Percentiles rank a stretch among this genome's conserved stretches.
Conservation (phyloP, 2,113 vertebrate genomes). For the Melospiza melodia region DNA sequence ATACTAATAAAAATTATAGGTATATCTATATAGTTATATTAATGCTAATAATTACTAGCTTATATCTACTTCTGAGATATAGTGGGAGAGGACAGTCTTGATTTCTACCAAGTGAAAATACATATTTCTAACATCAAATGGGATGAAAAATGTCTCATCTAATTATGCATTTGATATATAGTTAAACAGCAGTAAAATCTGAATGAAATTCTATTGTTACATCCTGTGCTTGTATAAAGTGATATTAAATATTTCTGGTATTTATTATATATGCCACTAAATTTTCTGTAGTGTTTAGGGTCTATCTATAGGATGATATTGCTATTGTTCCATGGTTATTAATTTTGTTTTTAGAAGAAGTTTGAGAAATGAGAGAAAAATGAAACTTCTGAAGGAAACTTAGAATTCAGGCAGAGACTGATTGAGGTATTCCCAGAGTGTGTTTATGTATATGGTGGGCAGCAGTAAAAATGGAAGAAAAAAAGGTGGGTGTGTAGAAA, state of each 20-base stretch:
- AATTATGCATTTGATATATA: background rate
- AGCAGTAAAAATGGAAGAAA: background rate
- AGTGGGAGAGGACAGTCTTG: background rate
- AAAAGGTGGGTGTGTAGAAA: background rate
- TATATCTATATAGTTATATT: background rate
- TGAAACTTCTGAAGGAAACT: background rate
- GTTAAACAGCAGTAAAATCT: background rate
- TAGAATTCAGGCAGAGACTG: too few species aligned
- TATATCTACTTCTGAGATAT: background rate
- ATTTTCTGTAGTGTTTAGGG: background rate
- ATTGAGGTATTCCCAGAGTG: background rate
- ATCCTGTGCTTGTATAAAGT: background rate
- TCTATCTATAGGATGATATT: background rate
- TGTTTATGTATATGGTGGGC: background rate
- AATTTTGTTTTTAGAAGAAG: background rate
- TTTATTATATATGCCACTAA: background rate
- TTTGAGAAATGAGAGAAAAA: background rate
- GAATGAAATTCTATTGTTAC: background rate
- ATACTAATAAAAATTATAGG: background rate
- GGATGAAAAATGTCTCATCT: background rate
- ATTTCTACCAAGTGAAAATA: background rate
- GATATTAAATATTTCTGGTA: background rate
- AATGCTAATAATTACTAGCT: background rate
- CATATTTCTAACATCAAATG: background rate
- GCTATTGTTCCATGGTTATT: background rate